Conservation (phyloP, 1,140 invertebrate species). For the Caenorhabditis remanei region DNA sequence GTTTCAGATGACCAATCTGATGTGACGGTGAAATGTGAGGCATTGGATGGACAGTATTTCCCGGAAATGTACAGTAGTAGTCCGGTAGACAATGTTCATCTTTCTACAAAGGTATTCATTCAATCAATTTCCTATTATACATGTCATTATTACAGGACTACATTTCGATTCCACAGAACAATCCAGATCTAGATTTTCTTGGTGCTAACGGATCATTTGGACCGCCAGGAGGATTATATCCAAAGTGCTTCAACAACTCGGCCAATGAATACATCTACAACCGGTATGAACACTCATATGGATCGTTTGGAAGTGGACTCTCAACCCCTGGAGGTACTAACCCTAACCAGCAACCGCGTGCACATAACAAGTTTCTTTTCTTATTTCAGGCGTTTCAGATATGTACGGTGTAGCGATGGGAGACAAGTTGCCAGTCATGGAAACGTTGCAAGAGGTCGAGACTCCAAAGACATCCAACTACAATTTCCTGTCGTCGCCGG, state of each 20-base stretch:
- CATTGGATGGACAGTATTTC: constrained; percentile 69
- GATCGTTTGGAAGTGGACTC: constrained; percentile 66
- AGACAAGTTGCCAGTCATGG: constrained; percentile 67
- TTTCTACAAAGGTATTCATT: constrained; percentile 57
- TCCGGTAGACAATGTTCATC: constrained; percentile 61
- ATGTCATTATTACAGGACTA: constrained; percentile 67
- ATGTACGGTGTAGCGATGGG: constrained; percentile 47
- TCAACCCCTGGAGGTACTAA: constrained; percentile 58
- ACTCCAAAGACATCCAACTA: constrained; percentile 70
- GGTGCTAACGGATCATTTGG: constrained; percentile 62
- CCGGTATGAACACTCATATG: constrained; percentile 67
- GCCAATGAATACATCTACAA: constrained; percentile 56
- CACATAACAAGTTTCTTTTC: constrained; percentile 14
- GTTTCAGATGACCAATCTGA: constrained; percentile 70
- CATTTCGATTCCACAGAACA: constrained; percentile 73
- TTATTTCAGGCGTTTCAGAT: constrained; percentile 57
- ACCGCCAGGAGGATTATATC: constrained; percentile 55
- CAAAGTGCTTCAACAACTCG: constrained; percentile 62
- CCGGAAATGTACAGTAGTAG: constrained; percentile 68
- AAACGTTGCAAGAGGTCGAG: constrained; percentile 71
- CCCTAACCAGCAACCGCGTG: not conserved
- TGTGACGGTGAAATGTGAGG: constrained; percentile 70
- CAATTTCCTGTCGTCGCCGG: constrained; percentile 57
- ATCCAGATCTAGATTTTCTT: constrained; percentile 72
- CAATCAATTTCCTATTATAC: not conserved